Percentiles rank a stretch among this genome's conserved stretches.
Conservation (phyloP, 30 jellyfish, hydroid and myxozoan species). For the Calvadosia cruxmelitensis region DNA sequence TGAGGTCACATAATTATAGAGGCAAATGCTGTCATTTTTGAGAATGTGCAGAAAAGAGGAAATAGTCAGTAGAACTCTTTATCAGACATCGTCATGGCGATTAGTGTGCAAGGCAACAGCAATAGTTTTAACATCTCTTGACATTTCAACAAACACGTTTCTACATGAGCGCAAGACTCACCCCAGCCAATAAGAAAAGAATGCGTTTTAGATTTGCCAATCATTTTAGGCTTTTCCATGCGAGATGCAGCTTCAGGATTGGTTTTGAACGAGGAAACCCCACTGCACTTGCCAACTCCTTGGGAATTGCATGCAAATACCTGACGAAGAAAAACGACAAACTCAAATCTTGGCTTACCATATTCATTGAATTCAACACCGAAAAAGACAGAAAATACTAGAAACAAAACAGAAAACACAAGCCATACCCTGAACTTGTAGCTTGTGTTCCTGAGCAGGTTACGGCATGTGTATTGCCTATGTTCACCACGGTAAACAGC, state of each 20-base stretch:
- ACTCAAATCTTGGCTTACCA: too few species aligned
- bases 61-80: not conserved
- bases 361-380: too few species aligned
- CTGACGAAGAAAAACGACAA: too few species aligned
- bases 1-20: too few species aligned
- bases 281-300: constrained; percentile 77
- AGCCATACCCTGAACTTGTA: constrained; percentile 80
- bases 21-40: too few species aligned
- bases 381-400: not conserved
- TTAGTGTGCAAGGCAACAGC: too few species aligned
- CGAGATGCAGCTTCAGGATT: constrained; percentile 87
- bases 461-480: constrained; percentile 36
- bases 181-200: constrained; percentile 82
- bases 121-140: too few species aligned
- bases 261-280: constrained; percentile 41
- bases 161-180: constrained; percentile 16
- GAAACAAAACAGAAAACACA: not conserved
- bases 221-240: constrained; percentile 74
- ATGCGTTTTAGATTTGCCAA: constrained; percentile 77
- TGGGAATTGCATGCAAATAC: constrained; percentile 63
- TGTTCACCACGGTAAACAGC: constrained; percentile 72
- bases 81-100: not conserved
- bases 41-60: too few species aligned
- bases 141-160: too few species aligned
- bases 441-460: constrained; percentile 60